Percentiles rank a stretch among this genome's conserved stretches.
Conservation (phyloP, 2,888 invertebrate genomes). For the Acrobasis consociella region DNA sequence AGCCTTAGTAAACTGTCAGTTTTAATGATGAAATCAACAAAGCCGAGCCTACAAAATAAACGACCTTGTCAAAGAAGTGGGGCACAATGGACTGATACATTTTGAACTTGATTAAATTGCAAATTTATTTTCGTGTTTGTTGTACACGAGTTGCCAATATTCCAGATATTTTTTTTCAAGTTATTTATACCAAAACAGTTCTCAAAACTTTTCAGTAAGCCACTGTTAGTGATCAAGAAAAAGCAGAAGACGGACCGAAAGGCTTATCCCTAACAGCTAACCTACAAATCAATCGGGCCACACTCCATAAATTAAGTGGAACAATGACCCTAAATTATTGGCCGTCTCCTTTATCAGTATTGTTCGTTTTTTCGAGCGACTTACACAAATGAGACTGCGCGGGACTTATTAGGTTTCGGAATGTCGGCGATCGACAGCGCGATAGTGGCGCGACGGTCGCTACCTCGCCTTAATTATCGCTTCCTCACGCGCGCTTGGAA, state of each 20-base stretch:
- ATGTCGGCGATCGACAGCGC: conserved; percentile 71
- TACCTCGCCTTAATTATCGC: conserved; percentile 65
- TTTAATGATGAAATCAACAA: too few species aligned
- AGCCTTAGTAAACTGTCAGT: too few species aligned
- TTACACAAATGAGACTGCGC: conserved; percentile 79
- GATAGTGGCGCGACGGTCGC: conserved; percentile 59
- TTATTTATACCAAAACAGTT: background rate
- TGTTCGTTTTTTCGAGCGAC: conserved; percentile 71
- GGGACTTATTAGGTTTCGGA: conserved; percentile 79
- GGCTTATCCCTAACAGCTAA: conserved; percentile 66
- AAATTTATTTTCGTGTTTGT: too few species aligned
- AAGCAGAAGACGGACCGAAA: conserved; percentile 36
- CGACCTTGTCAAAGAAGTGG: too few species aligned
- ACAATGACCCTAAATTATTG: conserved; percentile 82
- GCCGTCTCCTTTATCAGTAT: conserved; percentile 75
- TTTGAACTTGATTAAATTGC: too few species aligned
- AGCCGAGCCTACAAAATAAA: too few species aligned
- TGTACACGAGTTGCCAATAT: too few species aligned
- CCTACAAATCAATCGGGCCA: conserved; percentile 80
- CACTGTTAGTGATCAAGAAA: conserved; percentile 21
- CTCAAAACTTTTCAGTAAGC: conserved; percentile 5
- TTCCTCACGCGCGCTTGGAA: conserved; percentile 45
- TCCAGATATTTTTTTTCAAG: too few species aligned
- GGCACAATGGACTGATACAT: too few species aligned
- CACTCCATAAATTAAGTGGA: conserved; percentile 80